These are phyloP conservation scores for Oryzias melastigma DNA, from an alignment of 2,113 vertebrate species.

Conservation along the genomic window DNA sequence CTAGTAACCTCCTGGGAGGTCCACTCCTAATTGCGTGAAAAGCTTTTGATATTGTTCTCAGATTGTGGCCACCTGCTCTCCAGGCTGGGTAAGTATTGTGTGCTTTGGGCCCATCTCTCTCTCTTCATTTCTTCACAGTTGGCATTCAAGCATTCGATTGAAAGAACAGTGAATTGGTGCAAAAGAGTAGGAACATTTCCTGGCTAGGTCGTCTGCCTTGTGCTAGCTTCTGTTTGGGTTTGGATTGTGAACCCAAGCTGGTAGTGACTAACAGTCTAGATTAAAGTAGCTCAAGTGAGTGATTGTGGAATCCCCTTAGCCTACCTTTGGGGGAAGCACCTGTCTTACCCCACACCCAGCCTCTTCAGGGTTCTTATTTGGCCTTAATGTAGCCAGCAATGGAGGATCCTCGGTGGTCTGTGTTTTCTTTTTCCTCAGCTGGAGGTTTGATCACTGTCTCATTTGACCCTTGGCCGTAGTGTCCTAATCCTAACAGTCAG, in stretches of 20 bases:
- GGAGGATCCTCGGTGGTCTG: conserved; percentile 56
- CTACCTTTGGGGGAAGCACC: conserved; percentile 61
- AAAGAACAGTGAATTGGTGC: conserved; percentile 19
- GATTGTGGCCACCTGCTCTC: conserved; percentile 46
- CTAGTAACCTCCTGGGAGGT: conserved; percentile 73
- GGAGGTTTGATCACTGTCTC: conserved; percentile 23
- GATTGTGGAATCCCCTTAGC: conserved; percentile 50
- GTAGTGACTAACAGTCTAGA: conserved; percentile 3
- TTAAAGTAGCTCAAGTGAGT: conserved; percentile 25
- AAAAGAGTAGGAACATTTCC: conserved; percentile 34
- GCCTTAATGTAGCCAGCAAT: conserved; percentile 17
- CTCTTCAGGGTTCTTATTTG: conserved; percentile 37
- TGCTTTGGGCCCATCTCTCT: conserved; percentile 43
- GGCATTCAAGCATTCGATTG: conserved; percentile 41
- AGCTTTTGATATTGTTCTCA: conserved; percentile 60
- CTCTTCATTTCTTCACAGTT: conserved; percentile 29
- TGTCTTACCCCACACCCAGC: conserved; percentile 49
- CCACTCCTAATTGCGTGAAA: conserved; percentile 62
- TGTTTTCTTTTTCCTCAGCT: conserved; percentile 48
- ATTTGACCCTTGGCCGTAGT: conserved; percentile 4
- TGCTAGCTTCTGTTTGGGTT: conserved; percentile 17
- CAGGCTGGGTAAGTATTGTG: conserved; percentile 53
- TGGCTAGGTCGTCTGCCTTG: conserved; percentile 29
- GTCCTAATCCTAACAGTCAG: too few species aligned
- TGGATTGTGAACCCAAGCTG: neutral